A percentile compares a stretch with the other conserved stretches of the same genome.
These are phyloP conservation scores for Nephila pilipes DNA, from an alignment of 1,140 invertebrate species.

Conservation along the genomic window DNA sequence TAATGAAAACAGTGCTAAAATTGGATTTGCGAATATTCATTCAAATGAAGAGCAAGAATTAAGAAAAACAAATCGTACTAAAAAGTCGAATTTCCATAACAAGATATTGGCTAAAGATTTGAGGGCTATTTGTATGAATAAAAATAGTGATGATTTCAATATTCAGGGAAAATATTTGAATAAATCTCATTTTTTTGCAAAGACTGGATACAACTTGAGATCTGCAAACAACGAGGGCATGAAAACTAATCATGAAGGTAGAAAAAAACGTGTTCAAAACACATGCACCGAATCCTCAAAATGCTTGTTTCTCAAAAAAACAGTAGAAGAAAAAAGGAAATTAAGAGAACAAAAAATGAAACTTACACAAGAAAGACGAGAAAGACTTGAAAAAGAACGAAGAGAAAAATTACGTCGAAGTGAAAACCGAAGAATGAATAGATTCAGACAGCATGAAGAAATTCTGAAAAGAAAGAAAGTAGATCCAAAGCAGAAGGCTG, in stretches of 20 bases:
- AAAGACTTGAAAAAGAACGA: slow-evolving; percentile 1
- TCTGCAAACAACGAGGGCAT: neutral
- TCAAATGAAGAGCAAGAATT: neutral
- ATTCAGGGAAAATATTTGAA: neutral
- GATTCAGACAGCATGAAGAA: slow-evolving; percentile 5
- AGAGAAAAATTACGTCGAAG: neutral
- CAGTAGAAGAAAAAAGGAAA: neutral
- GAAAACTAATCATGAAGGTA: neutral
- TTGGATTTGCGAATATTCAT: neutral
- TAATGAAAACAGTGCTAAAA: neutral
- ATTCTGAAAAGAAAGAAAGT: slow-evolving; percentile 24
- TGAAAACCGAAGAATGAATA: neutral
- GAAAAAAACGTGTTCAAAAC: neutral
- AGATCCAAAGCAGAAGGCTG: neutral
- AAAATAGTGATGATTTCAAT: neutral
- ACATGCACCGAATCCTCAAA: neutral
- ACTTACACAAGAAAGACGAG: neutral
- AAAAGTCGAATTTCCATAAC: neutral
- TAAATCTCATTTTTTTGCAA: neutral
- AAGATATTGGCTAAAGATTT: neutral
- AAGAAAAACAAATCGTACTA: neutral
- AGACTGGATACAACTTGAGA: neutral
- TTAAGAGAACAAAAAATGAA: slow-evolving; percentile 15
- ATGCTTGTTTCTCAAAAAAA: neutral
- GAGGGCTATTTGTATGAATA: neutral